Evolutionary conservation across 2,113 vertebrate genomes (phyloP).

Genomic region (Ochotona princeps): DNA sequence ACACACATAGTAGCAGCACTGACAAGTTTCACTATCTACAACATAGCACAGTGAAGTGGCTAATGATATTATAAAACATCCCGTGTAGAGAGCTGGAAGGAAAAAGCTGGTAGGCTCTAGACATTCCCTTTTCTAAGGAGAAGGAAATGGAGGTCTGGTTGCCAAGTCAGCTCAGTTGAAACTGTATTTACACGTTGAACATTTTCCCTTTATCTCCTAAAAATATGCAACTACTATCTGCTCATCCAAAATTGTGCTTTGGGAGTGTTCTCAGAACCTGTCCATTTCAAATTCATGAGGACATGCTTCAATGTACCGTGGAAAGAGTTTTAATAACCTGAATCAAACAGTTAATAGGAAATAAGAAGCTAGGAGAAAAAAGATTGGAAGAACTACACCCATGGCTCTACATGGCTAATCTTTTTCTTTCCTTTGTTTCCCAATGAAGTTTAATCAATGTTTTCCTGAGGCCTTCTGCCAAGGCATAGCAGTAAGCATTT

Average conservation of each 20-base stretch:
- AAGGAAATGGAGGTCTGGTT: no score
- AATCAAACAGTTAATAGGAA: background rate
- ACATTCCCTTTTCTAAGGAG: no score
- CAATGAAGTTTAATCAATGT: constrained; percentile 16
- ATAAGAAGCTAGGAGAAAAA: background rate
- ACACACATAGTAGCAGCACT: no score
- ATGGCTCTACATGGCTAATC: background rate
- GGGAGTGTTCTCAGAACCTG: background rate
- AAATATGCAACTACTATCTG: no score
- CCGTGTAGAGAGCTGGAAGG: no score
- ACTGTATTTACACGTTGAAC: no score
- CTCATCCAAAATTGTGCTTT: background rate
- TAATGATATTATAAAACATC: no score
- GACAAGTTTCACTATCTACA: no score
- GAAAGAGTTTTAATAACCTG: background rate
- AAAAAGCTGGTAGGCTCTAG: no score
- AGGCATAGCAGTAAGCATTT: background rate
- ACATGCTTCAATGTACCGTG: background rate
- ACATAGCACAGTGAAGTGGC: no score
- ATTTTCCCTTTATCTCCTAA: no score
- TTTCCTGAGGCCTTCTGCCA: constrained; percentile 36
- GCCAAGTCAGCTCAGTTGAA: no score
- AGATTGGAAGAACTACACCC: background rate
- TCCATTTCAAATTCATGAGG: background rate
- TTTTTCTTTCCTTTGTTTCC: constrained; percentile 45